These are phyloP conservation scores for Psammodynastes pulverulentus DNA, from an alignment of 2,113 vertebrate species.

Conservation along the genomic window DNA sequence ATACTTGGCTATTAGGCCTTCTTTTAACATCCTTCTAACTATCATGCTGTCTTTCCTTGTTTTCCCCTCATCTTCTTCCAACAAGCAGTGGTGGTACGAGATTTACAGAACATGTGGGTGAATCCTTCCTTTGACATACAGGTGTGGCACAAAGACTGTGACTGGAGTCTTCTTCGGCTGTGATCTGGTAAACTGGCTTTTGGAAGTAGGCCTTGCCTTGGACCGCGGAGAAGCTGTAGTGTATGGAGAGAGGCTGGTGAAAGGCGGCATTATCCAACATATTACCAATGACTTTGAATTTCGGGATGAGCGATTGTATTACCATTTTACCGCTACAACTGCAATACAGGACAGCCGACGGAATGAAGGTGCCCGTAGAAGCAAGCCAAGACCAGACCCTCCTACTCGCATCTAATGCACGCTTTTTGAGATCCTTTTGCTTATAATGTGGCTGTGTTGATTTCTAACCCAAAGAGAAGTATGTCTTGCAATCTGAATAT, in stretches of 20 bases:
- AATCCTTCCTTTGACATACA: conserved; percentile 81
- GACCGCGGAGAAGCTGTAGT: conserved; percentile 84
- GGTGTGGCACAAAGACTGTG: conserved; percentile 77
- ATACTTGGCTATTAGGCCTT: conserved; percentile 47
- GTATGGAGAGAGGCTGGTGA: conserved; percentile 82
- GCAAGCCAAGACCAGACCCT: conserved; percentile 28
- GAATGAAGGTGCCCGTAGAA: conserved; percentile 19
- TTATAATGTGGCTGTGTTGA: background rate
- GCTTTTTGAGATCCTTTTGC: background rate
- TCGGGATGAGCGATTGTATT: conserved; percentile 82
- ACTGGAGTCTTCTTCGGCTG: conserved; percentile 86
- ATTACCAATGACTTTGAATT: conserved; percentile 82
- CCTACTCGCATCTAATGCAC: conserved; percentile 7
- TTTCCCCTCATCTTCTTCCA: conserved; percentile 63
- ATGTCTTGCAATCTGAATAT: conserved; percentile 6
- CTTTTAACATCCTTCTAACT: conserved; percentile 66
- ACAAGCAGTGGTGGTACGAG: conserved; percentile 81
- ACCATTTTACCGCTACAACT: conserved; percentile 72
- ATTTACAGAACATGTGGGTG: conserved; percentile 78
- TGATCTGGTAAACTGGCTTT: conserved; percentile 92
- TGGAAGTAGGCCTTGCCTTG: conserved; percentile 85
- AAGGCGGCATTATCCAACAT: conserved; percentile 85
- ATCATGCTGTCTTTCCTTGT: conserved; percentile 70
- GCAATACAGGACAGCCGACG: conserved; percentile 28
- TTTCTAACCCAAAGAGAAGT: conserved; percentile 4